Percentiles rank a stretch among this genome's conserved stretches.
Evolutionary conservation across 1,140 invertebrate species (phyloP).

Genomic region (Gerris buenoi): DNA sequence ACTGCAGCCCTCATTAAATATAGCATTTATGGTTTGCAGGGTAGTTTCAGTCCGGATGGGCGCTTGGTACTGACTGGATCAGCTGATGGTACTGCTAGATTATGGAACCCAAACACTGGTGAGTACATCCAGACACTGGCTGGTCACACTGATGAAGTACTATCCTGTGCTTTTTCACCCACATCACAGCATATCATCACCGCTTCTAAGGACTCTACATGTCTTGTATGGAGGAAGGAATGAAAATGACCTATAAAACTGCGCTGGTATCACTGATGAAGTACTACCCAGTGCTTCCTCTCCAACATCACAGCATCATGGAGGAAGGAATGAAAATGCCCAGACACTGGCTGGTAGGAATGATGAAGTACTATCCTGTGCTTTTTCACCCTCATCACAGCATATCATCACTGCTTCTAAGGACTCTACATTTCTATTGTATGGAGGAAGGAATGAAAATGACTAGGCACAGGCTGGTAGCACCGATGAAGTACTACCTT

Average conservation of each 20-base stretch:
- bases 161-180: conserved; percentile 63
- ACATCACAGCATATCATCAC: conserved; percentile 59
- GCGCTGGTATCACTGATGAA: conserved; percentile 58
- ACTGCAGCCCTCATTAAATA: too few relatives aligned
- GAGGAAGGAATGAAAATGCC: conserved; percentile 43
- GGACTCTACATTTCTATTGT: conserved; percentile 52
- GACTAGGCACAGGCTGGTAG: too few relatives aligned
- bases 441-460: conserved; percentile 35
- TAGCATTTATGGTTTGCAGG: too few relatives aligned
- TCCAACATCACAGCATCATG: conserved; percentile 55
- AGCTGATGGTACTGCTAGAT: conserved; percentile 51
- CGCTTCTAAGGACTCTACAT: conserved; percentile 56
- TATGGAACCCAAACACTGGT: conserved; percentile 55
- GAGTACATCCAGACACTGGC: conserved; percentile 49
- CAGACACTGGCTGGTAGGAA: conserved; percentile 53
- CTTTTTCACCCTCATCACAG: conserved; percentile 60
- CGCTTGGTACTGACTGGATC: conserved; percentile 54
- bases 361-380: conserved; percentile 64
- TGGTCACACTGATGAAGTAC: conserved; percentile 61
- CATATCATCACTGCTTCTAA: conserved; percentile 59
- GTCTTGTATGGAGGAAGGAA: conserved; percentile 41
- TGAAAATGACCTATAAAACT: too few relatives aligned
- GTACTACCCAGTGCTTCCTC: conserved; percentile 66
- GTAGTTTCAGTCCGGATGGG: conserved; percentile 62
- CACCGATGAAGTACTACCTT: too few relatives aligned